phyloP scores from a whole-genome alignment of 2,797 vertebrate species.

The Glossophaga mutica region DNA sequence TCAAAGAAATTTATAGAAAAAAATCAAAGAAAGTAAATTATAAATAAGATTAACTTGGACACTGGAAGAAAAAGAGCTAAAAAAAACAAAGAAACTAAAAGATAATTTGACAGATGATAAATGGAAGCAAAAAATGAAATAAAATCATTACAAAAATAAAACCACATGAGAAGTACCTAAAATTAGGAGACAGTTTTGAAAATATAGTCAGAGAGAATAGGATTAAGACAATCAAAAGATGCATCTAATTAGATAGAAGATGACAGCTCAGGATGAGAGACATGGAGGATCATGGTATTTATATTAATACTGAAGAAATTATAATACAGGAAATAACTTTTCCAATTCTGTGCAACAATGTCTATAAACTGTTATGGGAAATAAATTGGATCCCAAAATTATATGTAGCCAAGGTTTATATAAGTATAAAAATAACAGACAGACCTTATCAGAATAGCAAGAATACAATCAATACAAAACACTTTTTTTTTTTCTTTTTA shows the following conservation, averaged over 20 bases:
- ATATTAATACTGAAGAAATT: neutral
- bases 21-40: neutral
- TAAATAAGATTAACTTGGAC: neutral
- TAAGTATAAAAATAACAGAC: neutral
- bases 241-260: neutral
- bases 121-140: constrained; percentile 20
- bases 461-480: neutral
- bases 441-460: neutral
- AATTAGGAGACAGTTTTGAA: constrained; percentile 12
- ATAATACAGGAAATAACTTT: neutral
- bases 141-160: constrained; percentile 24
- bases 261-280: neutral
- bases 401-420: neutral
- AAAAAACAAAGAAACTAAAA: neutral
- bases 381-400: neutral
- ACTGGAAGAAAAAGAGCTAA: neutral
- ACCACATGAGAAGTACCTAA: neutral
- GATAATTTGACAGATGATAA: constrained; percentile 17
- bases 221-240: constrained; percentile 12
- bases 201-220: neutral
- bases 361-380: neutral
- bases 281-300: neutral
- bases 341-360: neutral
- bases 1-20: neutral
- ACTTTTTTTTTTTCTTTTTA: too few relatives aligned